Evolutionary conservation across 1,140 invertebrate genomes (phyloP).

Genomic region (Trinorchestia longiramus): DNA sequence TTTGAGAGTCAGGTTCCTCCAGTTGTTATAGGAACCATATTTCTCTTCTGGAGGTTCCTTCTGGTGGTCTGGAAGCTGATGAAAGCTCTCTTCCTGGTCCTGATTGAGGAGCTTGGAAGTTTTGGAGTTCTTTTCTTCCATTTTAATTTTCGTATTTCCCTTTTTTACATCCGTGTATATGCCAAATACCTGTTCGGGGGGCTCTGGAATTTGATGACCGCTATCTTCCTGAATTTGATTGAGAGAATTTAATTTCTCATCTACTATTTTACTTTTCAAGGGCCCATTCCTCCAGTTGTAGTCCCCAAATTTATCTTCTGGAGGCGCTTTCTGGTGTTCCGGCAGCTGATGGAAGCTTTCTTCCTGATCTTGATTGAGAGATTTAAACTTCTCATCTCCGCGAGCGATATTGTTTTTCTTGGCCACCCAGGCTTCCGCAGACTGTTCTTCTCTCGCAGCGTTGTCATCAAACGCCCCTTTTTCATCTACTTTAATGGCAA

Average conservation of each 20-base stretch:
- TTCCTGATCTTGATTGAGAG: neutral
- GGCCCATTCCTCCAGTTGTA: slow-evolving; percentile 56
- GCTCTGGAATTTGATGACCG: neutral
- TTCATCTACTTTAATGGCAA: neutral
- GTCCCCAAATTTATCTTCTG: neutral
- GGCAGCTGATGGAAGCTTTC: neutral
- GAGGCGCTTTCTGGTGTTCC: neutral
- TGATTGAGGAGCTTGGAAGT: neutral
- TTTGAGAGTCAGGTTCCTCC: slow-evolving; percentile 53
- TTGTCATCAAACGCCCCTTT: slow-evolving; percentile 14
- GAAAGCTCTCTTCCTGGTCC: slow-evolving; percentile 21
- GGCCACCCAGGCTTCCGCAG: neutral
- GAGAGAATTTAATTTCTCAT: neutral
- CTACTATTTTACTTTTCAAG: neutral
- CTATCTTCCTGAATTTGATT: neutral
- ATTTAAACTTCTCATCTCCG: neutral
- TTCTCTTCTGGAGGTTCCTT: slow-evolving; percentile 27
- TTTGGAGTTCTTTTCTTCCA: neutral
- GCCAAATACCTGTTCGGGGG: neutral
- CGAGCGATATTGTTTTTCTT: neutral
- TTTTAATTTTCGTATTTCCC: neutral
- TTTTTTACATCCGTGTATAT: neutral
- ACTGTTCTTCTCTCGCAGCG: slow-evolving; percentile 40
- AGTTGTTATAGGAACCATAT: slow-evolving; percentile 53
- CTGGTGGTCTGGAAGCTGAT: slow-evolving; percentile 42